Base-by-base conservation (phyloP, 2,888 invertebrate genomes). In the Phrixothrix hirtus region DNA sequence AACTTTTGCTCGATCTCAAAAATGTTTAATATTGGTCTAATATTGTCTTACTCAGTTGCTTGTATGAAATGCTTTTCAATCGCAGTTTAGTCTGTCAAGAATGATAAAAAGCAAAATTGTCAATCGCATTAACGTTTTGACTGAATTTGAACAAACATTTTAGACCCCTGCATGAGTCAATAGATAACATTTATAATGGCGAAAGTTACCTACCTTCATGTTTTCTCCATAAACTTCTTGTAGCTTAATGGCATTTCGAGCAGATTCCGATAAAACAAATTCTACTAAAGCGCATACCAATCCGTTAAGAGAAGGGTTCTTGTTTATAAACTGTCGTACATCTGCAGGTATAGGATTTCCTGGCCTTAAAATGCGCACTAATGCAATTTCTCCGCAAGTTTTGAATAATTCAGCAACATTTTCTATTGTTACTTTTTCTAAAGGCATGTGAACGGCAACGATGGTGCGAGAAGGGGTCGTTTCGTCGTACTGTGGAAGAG, bases 391-490 rank as follows among this genome's bases (percentile, higher is more conserved):
- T 1, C 95, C 95, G 70, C 92, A 95, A 42, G 83, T 81, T 7
- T 88, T 85, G 77, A 96, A 95, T 57, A 95, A 76, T 70, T 94
- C 90, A 0, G 94, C 93, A n/a, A 95, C 92, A 63, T 86, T 87
- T 75, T 95, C 95, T 32, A 95, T 92, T 5, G 89, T 85, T 0
- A 94, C 85, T 63, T 86, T 88, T 29, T 93, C 92, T 47, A 89
- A 81, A 0, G 93, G 92, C 77, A 95, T 83, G 71, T 88, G 84
- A 14, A 91, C 87, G 1, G 90, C 94, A 25, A 96, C 88, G 12
- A 96, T 88, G 0, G 95, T 95, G 63, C 95, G 82, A 0, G 94
- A 94, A 0, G 94, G 92, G 37, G 93, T 90, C 0, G 95, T 93
- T 76, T 95, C 95, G 67, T 95, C 95, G 74, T 90, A 90, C 44